These are phyloP conservation scores for Arbacia lixula DNA, from an alignment of 53 echinoderm and acorn worm species.

Conservation along the genomic window DNA sequence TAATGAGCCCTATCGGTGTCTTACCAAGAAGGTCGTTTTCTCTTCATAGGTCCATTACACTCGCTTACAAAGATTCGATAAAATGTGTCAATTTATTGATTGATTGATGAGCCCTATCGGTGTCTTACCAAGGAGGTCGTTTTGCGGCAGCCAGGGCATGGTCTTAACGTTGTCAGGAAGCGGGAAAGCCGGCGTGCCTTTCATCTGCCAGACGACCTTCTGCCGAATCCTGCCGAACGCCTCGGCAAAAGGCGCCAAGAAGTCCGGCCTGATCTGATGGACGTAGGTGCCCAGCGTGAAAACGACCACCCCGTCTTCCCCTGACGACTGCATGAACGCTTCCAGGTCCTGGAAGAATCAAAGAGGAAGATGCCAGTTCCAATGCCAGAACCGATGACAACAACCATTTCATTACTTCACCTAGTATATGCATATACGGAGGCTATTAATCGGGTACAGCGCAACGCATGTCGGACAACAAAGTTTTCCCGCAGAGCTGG, in stretches of 20 bases:
- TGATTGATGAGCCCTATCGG: too few species aligned
- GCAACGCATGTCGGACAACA: too few species aligned
- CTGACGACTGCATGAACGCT: conserved; percentile 17
- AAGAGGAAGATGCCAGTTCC: too few species aligned
- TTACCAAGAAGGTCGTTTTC: conserved; percentile 51
- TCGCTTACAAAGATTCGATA: too few species aligned
- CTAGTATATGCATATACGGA: too few species aligned
- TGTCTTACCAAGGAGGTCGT: conserved; percentile 37
- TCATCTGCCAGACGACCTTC: conserved; percentile 25
- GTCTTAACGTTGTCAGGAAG: conserved; percentile 30
- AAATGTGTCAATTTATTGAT: too few species aligned
- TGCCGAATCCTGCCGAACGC: conserved; percentile 19
- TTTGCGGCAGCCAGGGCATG: conserved; percentile 46
- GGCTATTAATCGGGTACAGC: too few species aligned
- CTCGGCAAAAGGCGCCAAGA: conserved; percentile 10
- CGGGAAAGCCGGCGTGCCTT: neutral
- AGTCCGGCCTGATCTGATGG: neutral
- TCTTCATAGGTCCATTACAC: too few species aligned
- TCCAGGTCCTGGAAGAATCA: conserved; percentile 29
- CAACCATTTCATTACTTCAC: too few species aligned
- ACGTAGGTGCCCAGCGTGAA: conserved; percentile 48
- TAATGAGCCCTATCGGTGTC: too few species aligned
- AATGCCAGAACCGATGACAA: too few species aligned
- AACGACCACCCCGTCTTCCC: conserved; percentile 27
- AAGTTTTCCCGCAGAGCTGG: too few species aligned